phyloP scores from a whole-genome alignment of 2,113 vertebrate species.

The Chionodraco myersi region DNA sequence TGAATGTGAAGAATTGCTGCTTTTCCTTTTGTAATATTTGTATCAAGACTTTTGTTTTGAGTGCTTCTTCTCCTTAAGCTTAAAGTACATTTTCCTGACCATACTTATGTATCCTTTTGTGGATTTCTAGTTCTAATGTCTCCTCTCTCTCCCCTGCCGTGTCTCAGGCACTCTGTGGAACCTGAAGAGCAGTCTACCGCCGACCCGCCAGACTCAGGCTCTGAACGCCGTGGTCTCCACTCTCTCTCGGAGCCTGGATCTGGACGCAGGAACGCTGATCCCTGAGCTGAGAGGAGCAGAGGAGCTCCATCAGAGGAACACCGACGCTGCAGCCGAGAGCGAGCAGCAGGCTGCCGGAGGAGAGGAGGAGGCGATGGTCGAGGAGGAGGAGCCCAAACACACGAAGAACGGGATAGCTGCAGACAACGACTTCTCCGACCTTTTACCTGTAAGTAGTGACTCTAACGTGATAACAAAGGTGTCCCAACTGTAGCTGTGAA shows the following conservation, averaged over 20 bases:
- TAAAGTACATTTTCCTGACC: too few relatives aligned
- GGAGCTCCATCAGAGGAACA: conserved; percentile 61
- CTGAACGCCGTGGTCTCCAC: conserved; percentile 89
- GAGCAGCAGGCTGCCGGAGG: conserved; percentile 48
- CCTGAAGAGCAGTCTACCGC: conserved; percentile 88
- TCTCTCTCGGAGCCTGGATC: conserved; percentile 86
- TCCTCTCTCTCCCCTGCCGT: neutral
- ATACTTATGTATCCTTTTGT: too few relatives aligned
- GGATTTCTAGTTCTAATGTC: neutral
- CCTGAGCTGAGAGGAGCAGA: conserved; percentile 84
- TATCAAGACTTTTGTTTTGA: too few relatives aligned
- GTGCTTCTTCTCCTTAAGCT: too few relatives aligned
- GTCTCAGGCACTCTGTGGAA: conserved; percentile 89
- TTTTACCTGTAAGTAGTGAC: conserved; percentile 89
- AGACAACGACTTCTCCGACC: conserved; percentile 87
- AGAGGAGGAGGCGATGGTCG: conserved; percentile 72
- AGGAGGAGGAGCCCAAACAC: conserved; percentile 75
- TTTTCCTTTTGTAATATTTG: too few relatives aligned
- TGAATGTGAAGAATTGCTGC: too few relatives aligned
- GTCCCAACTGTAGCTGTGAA: too few relatives aligned
- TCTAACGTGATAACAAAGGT: neutral
- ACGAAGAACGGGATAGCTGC: conserved; percentile 72
- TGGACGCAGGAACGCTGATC: conserved; percentile 85
- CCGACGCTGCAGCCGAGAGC: conserved; percentile 5
- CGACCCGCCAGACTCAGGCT: conserved; percentile 87